phyloP scores from a whole-genome alignment of 2,113 vertebrate genomes.

The Indicator maculatus region DNA sequence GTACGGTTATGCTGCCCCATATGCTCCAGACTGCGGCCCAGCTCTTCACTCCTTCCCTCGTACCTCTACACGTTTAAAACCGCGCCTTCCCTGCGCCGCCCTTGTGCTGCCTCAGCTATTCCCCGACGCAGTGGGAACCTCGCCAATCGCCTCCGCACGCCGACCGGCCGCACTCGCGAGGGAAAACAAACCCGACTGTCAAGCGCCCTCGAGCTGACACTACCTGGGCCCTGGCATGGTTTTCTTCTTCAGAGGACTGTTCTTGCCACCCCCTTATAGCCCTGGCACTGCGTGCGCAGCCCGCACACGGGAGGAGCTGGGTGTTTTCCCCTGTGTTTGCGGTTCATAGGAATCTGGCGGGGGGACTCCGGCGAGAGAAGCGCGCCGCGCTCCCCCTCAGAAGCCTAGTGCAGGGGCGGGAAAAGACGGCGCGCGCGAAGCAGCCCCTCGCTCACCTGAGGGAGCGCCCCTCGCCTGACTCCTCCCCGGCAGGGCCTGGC shows the following conservation, averaged over 20 bases:
- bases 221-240: not conserved
- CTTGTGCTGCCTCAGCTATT: not conserved
- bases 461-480: not conserved
- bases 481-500: not conserved
- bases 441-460: not conserved
- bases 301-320: fast-evolving
- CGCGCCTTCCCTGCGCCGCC: not conserved
- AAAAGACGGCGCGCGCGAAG: not conserved
- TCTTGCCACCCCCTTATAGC: not conserved
- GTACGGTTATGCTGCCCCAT: not conserved
- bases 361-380: not conserved
- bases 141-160: constrained; percentile 1
- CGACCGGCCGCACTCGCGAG: not conserved
- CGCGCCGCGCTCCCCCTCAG: not conserved
- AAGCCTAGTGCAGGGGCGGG: not conserved
- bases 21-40: not conserved
- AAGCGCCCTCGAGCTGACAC: not conserved
- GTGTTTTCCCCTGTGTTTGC: fast-evolving
- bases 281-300: not conserved
- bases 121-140: not conserved
- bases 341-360: fast-evolving
- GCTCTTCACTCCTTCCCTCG: not conserved
- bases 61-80: not conserved
- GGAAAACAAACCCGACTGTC: not conserved
- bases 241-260: not conserved